Evolutionary conservation across 1,140 invertebrate genomes (phyloP), one percentile per base, ranked within the genome.

Genomic region (Drosophila teissieri): DNA sequence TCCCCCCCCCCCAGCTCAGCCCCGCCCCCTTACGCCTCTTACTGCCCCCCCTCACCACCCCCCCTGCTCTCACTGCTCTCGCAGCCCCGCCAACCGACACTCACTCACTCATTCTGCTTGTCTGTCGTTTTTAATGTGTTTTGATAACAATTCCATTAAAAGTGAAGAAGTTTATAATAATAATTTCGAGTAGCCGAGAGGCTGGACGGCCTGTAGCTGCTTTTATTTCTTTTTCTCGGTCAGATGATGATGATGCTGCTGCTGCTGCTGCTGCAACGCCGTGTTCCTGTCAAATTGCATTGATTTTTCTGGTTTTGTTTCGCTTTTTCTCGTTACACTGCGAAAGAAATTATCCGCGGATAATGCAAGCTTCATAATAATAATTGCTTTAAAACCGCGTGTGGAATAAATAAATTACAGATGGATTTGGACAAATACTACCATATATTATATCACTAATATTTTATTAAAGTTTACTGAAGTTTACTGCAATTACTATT

Each of bases 121-220:
- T 52, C 72, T 65, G 52, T 45, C 73, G 73, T 79, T 88, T 86
- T 83, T 88, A 86, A 86, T 86, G 83, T 86, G 83, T 88, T 86
- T 86, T 86, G 83, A 86, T 86, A 86, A 86, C 83, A 88, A 86
- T 86, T 86, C 83, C 83, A 86, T 86, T 86, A 86, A 86, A 72
- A 86, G 83, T 86, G 83, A 86, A 86, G 83, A 86, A 86, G 83
- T 86, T 86, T 88, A 88, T 86, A 86, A 86, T 86, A 86, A 86
- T 86, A 72, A 72, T 72, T 72, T 72, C 64, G 68, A 72, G 68
- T 70, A 72, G 68, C 68, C 68, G 65, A 70, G 68, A 57, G 67
- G 63, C 65, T 57, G 67, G 64, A 69, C 64, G 1, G 42, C 36
- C 42, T 42, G 24, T 46, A 19, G 34, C 62, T 57, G 58, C 6